Percentiles rank a stretch among this genome's conserved stretches.
Conservation (phyloP, 2,797 vertebrate species). For the Vipera ursinii region DNA sequence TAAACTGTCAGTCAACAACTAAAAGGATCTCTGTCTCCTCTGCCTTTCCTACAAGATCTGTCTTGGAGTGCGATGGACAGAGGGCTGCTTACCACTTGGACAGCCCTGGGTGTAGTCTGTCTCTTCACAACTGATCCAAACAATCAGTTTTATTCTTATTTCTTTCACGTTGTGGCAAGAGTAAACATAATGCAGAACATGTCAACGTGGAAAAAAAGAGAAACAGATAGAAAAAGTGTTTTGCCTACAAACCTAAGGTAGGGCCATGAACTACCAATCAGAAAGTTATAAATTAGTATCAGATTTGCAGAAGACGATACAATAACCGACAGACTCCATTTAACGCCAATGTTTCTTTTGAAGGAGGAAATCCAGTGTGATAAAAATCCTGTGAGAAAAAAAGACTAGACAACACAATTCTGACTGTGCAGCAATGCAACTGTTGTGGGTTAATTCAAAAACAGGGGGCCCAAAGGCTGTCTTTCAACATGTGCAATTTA, state of each 20-base stretch:
- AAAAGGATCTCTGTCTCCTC: background rate
- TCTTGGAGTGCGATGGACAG: background rate
- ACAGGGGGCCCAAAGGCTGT: constrained; percentile 58
- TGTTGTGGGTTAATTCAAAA: constrained; percentile 62
- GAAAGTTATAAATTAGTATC: constrained; percentile 45
- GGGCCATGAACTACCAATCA: background rate
- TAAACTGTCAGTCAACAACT: no score
- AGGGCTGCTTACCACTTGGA: background rate
- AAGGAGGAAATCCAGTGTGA: constrained; percentile 54
- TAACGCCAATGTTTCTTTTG: constrained; percentile 30
- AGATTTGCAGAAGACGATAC: constrained; percentile 39
- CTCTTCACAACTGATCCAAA: background rate
- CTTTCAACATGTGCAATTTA: constrained; percentile 67
- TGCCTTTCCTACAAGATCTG: background rate
- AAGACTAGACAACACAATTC: constrained; percentile 69
- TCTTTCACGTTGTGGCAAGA: background rate
- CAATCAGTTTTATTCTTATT: background rate
- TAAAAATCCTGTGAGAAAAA: constrained; percentile 61
- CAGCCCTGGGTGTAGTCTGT: background rate
- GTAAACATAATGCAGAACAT: background rate
- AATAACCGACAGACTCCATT: constrained; percentile 38
- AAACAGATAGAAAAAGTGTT: constrained; percentile 26
- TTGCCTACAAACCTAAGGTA: constrained; percentile 33
- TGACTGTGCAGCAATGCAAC: constrained; percentile 68
- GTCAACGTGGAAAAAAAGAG: background rate